These are phyloP conservation scores for Malurus splendens DNA, from an alignment of 2,797 vertebrate species.

Conservation along the genomic window DNA sequence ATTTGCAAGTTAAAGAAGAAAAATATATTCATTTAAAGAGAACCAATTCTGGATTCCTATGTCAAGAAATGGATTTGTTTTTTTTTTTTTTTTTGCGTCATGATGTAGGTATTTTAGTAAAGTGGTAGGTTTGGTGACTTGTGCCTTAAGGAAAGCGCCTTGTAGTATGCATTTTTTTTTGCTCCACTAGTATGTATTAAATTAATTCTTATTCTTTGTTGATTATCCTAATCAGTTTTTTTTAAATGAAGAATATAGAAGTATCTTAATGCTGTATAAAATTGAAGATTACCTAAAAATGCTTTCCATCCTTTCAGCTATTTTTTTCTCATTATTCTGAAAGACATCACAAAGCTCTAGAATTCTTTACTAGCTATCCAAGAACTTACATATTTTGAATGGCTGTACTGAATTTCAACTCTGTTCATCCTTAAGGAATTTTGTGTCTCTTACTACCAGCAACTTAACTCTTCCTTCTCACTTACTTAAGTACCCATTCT, in stretches of 20 bases:
- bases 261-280: neutral
- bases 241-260: neutral
- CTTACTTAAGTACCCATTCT: neutral
- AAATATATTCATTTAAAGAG: neutral
- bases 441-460: neutral
- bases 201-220: neutral
- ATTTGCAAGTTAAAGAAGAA: neutral
- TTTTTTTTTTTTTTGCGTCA: rapidly evolving
- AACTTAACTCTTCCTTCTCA: neutral
- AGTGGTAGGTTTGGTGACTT: neutral
- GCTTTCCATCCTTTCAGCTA: neutral
- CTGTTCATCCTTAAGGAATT: neutral
- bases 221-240: neutral
- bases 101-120: neutral
- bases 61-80: neutral
- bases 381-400: neutral
- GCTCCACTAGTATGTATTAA: neutral
- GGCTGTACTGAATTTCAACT: neutral
- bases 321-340: neutral
- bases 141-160: neutral
- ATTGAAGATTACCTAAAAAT: neutral
- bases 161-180: neutral
- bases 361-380: neutral
- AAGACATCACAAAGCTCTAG: neutral
- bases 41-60: neutral